Percentiles rank a stretch among this genome's conserved stretches.
Evolutionary conservation across 2,888 invertebrate species (phyloP).

Genomic region (Rhagophthalmus giganteus): DNA sequence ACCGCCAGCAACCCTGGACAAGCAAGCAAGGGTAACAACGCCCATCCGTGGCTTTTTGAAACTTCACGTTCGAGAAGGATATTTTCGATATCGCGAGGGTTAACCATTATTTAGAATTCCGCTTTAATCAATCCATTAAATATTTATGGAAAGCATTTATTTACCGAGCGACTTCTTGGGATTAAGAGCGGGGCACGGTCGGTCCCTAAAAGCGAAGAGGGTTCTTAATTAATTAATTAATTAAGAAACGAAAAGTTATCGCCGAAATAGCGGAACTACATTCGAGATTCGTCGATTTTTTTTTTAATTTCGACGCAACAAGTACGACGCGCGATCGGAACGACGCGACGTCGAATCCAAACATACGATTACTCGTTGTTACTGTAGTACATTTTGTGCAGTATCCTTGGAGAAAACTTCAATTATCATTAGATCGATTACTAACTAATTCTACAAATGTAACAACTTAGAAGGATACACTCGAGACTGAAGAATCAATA

Average conservation of each 20-base stretch:
- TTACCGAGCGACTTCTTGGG: slow-evolving; percentile 8
- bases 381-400: neutral
- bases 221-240: slow-evolving; percentile 8
- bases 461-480: no score
- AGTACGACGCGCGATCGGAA: neutral
- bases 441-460: no score
- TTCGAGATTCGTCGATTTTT: no score
- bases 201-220: slow-evolving; percentile 1
- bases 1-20: slow-evolving; percentile 37
- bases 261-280: no score
- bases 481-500: no score
- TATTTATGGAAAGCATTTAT: slow-evolving; percentile 33
- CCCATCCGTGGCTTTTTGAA: slow-evolving; percentile 38
- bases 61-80: slow-evolving; percentile 25
- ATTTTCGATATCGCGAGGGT: slow-evolving; percentile 29
- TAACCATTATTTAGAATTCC: slow-evolving; percentile 32
- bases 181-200: slow-evolving; percentile 1
- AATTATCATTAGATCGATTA: no score
- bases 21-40: slow-evolving; percentile 27
- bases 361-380: no score
- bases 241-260: no score
- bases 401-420: neutral
- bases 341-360: no score
- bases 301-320: no score
- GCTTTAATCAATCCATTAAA: slow-evolving; percentile 36